Evolutionary conservation across 2,888 invertebrate genomes (phyloP), one percentile per base, ranked within the genome.

Genomic region (Copidosoma aretas): DNA sequence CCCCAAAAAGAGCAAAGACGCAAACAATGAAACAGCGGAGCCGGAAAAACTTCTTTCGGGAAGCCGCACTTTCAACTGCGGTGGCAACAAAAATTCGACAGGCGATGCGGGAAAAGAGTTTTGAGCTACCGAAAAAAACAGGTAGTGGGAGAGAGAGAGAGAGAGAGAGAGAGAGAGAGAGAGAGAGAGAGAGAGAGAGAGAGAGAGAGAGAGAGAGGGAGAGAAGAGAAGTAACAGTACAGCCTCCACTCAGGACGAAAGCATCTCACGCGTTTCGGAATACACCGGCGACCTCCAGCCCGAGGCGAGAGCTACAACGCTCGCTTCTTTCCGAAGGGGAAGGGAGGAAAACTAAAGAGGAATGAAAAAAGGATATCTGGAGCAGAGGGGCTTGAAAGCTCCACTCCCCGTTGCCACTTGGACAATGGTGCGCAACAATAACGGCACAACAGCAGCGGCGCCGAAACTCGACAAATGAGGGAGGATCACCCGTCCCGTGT

Each of bases 371-470:
- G 43, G 3, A 3, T 46, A 17, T 4, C 15, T 46, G 43, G 12
- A 46, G 61, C 22, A 39, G 12, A 52, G 24, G 65, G 62, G 62
- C 59, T 69, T 65, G n/a, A 52, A 41, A 65, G 62, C 62, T 69
- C 65, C 32, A 32, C 8, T 8, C 32, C 32, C 32, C 8, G 32
- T 32, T 8, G 3, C 32, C 65, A 62, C 65, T 69, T 65, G 43
- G 67, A 70, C 67, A 70, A 67, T 70, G 46, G 61, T 17, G 51
- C 39, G 39, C 54, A 63, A 70, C 66, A 67, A 63, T 67, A 61
- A 64, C 70, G 52, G 52, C 57, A 63, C 66, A 60, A 64, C 63
- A 62, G 59, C 59, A 25, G 43, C 32, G 32, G 32, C 14, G 12
- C 43, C 17, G 12, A 17, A 53, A 17, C 22, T 53, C 41, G 54